Evolutionary conservation across 2,113 vertebrate genomes (phyloP), one percentile per base, ranked within the genome.

Genomic region (Axis porcinus): DNA sequence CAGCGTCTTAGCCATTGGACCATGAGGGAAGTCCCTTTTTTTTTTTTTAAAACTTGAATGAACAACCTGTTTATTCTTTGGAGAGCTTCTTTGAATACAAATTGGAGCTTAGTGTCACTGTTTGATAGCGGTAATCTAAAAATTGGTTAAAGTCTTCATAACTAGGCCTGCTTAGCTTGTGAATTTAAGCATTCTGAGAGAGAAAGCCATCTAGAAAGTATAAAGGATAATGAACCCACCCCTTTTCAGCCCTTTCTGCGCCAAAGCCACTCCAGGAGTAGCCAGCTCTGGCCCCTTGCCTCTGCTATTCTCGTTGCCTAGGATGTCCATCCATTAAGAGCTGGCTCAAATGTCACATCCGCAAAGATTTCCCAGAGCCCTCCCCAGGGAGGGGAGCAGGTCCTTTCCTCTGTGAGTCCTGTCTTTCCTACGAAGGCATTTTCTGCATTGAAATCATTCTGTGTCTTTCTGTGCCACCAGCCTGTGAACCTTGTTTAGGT

Each of bases 61-160:
- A 89, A 83, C 84, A 52, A 25, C 52, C 47, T 91, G 58, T 91
- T 83, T 94, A 62, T 96, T 91, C n/a, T 82, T 91, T 57, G 91
- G 76, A 85, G 57, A 94, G 47, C 17, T 62, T 70, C 45, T 93
- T 45, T 74, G 74, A 86, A 95, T 64, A 54, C 45, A 90, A 54
- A 43, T 23, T 27, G 62, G 76, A 83, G 50, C 76, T 62, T 76
- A 9, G 58, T 67, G 40, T 92, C 58, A 86, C 28, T 76, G 28
- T 85, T 76, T 79, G 74, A 95, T 57, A 82, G 50, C 2, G 7
- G 74, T 67, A 67, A 62, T 87, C 40, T 91, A 52, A 81, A 70
- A 67, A 82, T 70, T 92, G 60, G 70, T 57, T 92, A 70, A 95
- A 92, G 23, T 36, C 33, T 92, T 57, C 17, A 40, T 67, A 88